Conservation (phyloP, 2,797 vertebrate species). For the Threskiornis aethiopicus region DNA sequence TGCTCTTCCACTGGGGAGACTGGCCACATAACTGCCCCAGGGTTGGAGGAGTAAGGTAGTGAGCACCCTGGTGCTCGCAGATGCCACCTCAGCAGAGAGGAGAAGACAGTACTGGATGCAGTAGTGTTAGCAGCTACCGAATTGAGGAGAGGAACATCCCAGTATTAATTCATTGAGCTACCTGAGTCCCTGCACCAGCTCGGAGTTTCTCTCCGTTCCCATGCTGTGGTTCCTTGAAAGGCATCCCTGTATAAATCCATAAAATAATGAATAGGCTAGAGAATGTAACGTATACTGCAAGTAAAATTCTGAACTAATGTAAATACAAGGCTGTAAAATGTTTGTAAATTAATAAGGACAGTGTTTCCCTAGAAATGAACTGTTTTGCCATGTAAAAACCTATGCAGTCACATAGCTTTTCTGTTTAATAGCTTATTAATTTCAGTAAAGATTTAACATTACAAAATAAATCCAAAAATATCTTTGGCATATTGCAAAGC, state of each 20-base stretch:
- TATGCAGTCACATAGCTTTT: not conserved
- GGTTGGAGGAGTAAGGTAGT: not conserved
- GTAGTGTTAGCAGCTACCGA: not conserved
- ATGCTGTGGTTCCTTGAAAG: not conserved
- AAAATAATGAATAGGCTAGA: not conserved
- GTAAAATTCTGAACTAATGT: not conserved
- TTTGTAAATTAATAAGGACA: not conserved
- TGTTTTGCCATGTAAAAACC: not conserved
- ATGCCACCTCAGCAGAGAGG: not conserved
- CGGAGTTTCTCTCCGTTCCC: not conserved
- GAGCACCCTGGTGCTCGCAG: rapidly evolving
- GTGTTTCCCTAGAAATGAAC: not conserved
- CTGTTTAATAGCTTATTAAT: not conserved
- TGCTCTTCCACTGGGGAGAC: not conserved
- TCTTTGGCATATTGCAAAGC: not conserved
- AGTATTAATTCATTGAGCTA: not conserved
- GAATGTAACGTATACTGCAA: not conserved
- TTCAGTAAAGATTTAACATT: not conserved
- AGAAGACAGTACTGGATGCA: not conserved
- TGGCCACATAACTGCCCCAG: rapidly evolving
- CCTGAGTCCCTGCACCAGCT: not conserved
- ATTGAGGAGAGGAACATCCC: not conserved
- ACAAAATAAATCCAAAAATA: not conserved
- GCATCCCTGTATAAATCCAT: not conserved
- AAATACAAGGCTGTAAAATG: not conserved